Evolutionary conservation across 2,888 invertebrate species (phyloP).

Genomic region (Drosophila nr. fundita): DNA sequence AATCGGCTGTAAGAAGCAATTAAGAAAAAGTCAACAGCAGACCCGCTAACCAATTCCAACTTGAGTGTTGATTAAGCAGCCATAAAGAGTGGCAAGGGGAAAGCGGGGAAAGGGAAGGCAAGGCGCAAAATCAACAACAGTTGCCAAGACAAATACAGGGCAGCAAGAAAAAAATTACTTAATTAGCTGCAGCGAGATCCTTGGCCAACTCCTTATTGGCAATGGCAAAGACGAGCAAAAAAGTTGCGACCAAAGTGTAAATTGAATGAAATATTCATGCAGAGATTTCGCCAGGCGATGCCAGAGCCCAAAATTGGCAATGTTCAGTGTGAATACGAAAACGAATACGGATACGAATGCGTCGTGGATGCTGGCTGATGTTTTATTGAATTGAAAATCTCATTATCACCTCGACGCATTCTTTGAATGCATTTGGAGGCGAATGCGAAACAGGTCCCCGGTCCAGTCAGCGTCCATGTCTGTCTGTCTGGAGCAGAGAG

Average conservation of each 20-base stretch:
- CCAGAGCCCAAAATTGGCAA: slow-evolving; percentile 69
- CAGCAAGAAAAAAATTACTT: slow-evolving; percentile 70
- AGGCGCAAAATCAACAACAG: slow-evolving; percentile 43
- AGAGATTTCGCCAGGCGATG: slow-evolving; percentile 62
- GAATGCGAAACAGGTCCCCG: slow-evolving; percentile 40
- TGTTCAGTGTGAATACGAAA: slow-evolving; percentile 24
- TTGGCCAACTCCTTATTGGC: slow-evolving; percentile 31
- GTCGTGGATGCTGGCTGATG: slow-evolving; percentile 41
- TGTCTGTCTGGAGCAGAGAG: slow-evolving; percentile 12
- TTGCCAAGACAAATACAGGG: slow-evolving; percentile 37
- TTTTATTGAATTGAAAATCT: slow-evolving; percentile 80
- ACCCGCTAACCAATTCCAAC: slow-evolving; percentile 48
- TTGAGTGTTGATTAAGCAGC: slow-evolving; percentile 73
- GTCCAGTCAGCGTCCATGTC: slow-evolving; percentile 12
- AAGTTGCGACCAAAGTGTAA: slow-evolving; percentile 68
- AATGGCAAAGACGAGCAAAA: slow-evolving; percentile 26
- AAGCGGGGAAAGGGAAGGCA: not conserved
- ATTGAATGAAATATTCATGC: slow-evolving; percentile 82
- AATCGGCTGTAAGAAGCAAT: slow-evolving; percentile 70
- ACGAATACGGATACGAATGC: slow-evolving; percentile 6
- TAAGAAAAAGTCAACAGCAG: slow-evolving; percentile 75
- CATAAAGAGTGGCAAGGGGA: slow-evolving; percentile 32
- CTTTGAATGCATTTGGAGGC: slow-evolving; percentile 71
- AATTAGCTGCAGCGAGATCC: slow-evolving; percentile 67
- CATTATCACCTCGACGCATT: slow-evolving; percentile 82